A percentile compares a stretch with the other conserved stretches of the same genome.
phyloP scores from a whole-genome alignment of 1,140 invertebrate genomes.

The Lordiphosa stackelbergi region DNA sequence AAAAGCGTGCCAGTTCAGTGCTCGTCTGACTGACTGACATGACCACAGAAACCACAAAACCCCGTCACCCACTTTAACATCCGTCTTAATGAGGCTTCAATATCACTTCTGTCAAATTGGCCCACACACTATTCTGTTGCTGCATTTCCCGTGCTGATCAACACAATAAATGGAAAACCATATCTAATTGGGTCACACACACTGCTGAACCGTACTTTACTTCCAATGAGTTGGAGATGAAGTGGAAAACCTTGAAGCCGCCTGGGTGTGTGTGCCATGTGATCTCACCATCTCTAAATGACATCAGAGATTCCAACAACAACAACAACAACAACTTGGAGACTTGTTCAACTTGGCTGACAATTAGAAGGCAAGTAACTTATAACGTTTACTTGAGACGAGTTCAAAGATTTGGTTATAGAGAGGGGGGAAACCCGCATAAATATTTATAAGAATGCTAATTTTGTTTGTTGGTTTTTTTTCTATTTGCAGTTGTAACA shows the following conservation, averaged over 20 bases:
- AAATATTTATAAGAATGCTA: constrained; percentile 72
- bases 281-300: constrained; percentile 45
- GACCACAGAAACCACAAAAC: constrained; percentile 15
- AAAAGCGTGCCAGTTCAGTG: constrained; percentile 62
- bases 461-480: constrained; percentile 28
- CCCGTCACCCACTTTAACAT: constrained; percentile 41
- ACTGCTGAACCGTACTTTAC: constrained; percentile 1
- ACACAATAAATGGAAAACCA: constrained; percentile 25
- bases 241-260: constrained; percentile 21
- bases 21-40: constrained; percentile 49
- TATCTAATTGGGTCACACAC: constrained; percentile 44
- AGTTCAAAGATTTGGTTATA: constrained; percentile 22
- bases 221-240: background rate
- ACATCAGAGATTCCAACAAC: constrained; percentile 52
- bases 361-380: constrained; percentile 45
- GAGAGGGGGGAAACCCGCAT: constrained; percentile 10
- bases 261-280: constrained; percentile 15
- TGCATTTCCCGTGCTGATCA: constrained; percentile 1
- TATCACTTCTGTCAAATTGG: constrained; percentile 62
- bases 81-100: constrained; percentile 64
- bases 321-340: constrained; percentile 6
- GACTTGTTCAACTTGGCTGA: constrained; percentile 65
- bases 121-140: background rate
- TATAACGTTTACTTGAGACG: constrained; percentile 11
- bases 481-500: constrained; percentile 34